Base-by-base conservation (phyloP, 2,888 invertebrate species). In the Tuta absoluta region DNA sequence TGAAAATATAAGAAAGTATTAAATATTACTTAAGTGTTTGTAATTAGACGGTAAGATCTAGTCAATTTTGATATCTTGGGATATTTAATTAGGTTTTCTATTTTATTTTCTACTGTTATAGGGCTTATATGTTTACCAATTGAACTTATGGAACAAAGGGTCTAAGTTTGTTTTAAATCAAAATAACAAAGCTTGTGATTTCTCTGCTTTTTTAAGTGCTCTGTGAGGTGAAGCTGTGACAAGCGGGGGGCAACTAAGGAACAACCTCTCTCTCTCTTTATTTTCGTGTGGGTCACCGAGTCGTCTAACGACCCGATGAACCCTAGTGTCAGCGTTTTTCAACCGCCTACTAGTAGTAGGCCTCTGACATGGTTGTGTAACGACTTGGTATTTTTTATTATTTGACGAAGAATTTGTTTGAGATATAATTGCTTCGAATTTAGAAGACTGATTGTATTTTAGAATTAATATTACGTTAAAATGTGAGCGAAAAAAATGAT, bases 171-270 rank as follows among this genome's bases (percentile, higher is more conserved):
- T 58, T 11, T 14, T 23, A 11, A 37, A 38, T 11, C 2, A 19
- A 38, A 53, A 53, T 37, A 69, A 70, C 66, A 68, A 82, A 81
- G 82, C 82, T 66, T 70, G 72, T 71, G 69, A 58, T 68, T 63
- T 72, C 69, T 73, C 72, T 72, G 69, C 67, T 68, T 77, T 51
- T 66, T 61, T 60, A 67, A 68, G 86, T 87, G 87, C 82, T 80
- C 66, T 70, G 79, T 78, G 81, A 71, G 74, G 73, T 67, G 66
- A 85, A 85, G 86, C 86, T 69, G 81, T 80, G 81, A 71, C 38
- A 69, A 71, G 72, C 74, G 72, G 73, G 73, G 73, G 69, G 73
- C 72, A 74, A 73, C 69, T 65, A 66, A 72, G 28, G 23, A 60
- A 59, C 49, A 49, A 61, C 33, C 8, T 51, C 3, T 28, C 5